phyloP scores from a whole-genome alignment of 2,113 vertebrate genomes.

The Litocranius walleri region DNA sequence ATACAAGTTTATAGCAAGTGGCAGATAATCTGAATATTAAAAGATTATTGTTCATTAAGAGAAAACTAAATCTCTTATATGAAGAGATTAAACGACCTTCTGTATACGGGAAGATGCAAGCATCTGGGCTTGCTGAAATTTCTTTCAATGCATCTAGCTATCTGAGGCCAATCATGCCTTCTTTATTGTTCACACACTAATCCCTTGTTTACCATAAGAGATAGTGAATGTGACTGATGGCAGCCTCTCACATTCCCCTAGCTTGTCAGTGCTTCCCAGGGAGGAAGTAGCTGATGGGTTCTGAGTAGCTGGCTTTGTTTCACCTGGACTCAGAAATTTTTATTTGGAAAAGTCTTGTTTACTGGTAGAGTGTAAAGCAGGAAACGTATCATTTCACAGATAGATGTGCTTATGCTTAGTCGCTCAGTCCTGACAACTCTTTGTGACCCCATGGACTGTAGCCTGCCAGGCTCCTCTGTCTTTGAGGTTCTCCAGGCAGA shows the following conservation, averaged over 20 bases:
- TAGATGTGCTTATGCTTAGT: neutral
- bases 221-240: neutral
- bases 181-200: neutral
- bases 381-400: neutral
- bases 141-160: neutral
- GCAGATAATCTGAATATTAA: neutral
- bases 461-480: neutral
- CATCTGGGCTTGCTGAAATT: neutral
- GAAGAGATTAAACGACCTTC: neutral
- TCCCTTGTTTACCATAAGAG: neutral
- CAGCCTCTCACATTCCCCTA: neutral
- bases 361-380: neutral
- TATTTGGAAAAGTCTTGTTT: neutral
- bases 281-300: neutral
- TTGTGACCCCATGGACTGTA: neutral
- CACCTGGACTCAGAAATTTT: neutral
- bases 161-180: neutral
- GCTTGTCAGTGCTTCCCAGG: neutral
- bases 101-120: neutral
- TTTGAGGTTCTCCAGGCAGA: neutral
- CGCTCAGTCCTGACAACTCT: neutral
- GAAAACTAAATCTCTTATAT: neutral
- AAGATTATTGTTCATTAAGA: neutral
- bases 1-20: neutral
- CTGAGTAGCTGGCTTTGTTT: neutral